Conservation (phyloP, 2,113 vertebrate genomes). For the Corynorhinus townsendii region DNA sequence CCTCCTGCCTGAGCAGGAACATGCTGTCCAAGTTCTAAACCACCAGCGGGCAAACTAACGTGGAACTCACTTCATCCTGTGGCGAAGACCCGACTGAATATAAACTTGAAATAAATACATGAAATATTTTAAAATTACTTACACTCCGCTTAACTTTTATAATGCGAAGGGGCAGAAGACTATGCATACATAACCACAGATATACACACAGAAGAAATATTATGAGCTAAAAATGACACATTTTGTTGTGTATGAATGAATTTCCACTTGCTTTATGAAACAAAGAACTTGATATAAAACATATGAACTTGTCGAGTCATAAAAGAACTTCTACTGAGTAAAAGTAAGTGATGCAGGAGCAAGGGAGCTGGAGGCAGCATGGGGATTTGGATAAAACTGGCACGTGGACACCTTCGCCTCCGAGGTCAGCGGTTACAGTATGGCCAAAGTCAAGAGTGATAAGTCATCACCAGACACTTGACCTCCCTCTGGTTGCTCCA, state of each 20-base stretch:
- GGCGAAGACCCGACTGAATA: not conserved
- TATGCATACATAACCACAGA: rapidly evolving
- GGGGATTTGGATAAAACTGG: not conserved
- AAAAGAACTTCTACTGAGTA: not conserved
- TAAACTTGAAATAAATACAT: not conserved
- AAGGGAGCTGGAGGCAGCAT: not conserved
- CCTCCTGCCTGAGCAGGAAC: not conserved
- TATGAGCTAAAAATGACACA: not conserved
- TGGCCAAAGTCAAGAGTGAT: not conserved
- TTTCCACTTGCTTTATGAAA: not conserved
- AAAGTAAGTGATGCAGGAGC: not conserved
- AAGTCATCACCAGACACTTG: not conserved
- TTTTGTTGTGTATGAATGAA: not conserved
- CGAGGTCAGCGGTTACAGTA: not conserved
- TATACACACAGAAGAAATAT: not conserved
- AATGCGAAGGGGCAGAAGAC: not conserved
- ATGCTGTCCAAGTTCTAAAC: not conserved
- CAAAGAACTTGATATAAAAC: not conserved
- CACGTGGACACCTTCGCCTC: not conserved
- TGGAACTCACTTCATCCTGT: not conserved
- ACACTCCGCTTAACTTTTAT: not conserved
- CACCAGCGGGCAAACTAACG: not conserved
- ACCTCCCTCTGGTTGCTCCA: not conserved
- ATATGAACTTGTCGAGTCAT: not conserved
- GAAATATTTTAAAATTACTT: not conserved